Evolutionary conservation across 2,113 vertebrate species (phyloP).

Genomic region (Xenopus laevis): DNA sequence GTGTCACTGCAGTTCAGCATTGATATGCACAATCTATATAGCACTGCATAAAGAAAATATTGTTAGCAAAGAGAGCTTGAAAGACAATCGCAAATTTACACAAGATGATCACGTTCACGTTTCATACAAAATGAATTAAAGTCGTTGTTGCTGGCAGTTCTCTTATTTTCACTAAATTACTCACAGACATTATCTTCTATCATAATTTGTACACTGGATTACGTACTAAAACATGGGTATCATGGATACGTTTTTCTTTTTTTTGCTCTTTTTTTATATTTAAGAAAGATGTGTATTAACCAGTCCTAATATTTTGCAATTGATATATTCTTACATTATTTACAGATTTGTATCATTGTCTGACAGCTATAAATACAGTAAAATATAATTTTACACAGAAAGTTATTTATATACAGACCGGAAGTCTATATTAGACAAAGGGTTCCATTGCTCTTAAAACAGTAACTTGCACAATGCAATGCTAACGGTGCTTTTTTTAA

Average conservation of each 20-base stretch:
- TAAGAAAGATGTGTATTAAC: constrained; percentile 64
- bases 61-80: constrained; percentile 70
- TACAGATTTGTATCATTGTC: constrained; percentile 49
- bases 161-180: constrained; percentile 73
- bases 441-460: constrained; percentile 60
- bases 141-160: constrained; percentile 70
- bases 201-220: constrained; percentile 58
- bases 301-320: constrained; percentile 64
- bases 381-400: constrained; percentile 79
- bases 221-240: constrained; percentile 72
- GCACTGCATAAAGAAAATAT: constrained; percentile 66
- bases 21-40: constrained; percentile 69
- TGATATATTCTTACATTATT: constrained; percentile 69
- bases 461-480: constrained; percentile 59
- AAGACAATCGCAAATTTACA: constrained; percentile 74
- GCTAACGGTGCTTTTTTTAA: constrained; percentile 40
- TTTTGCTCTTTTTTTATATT: constrained; percentile 64
- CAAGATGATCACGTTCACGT: constrained; percentile 70
- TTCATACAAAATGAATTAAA: constrained; percentile 77
- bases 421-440: constrained; percentile 69
- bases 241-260: too few relatives aligned
- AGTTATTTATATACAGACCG: constrained; percentile 65
- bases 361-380: constrained; percentile 73
- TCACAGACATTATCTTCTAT: constrained; percentile 70
- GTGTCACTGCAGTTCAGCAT: constrained; percentile 65